Base-by-base conservation (phyloP, 2,797 vertebrate genomes). In the Sebastes iracundus region DNA sequence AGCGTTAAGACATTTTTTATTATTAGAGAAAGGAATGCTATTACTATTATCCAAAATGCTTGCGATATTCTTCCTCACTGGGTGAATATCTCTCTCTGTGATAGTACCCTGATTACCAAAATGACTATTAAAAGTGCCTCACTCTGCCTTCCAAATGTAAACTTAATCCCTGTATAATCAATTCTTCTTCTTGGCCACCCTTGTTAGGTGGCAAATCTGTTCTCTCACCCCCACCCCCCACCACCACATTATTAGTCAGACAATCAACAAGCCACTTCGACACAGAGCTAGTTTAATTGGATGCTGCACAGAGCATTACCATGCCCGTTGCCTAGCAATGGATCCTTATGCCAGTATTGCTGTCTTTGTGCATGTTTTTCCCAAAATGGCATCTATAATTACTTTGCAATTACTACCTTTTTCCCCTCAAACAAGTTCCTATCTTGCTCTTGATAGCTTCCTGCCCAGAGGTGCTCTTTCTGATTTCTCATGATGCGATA, bases 321-420 rank as follows among this genome's bases (percentile, higher is more conserved):
- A 82, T 89, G 80, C 72, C 72, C 65, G 95, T 95, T 95, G 94
- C 94, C 91, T 95, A 95, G 96, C 94, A 93, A 96, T 94, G 68
- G 52, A 68, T 83, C 86, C 61, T 79, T 79, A 75, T 82, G 82
- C 84, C 81, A 80, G 68, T 12, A 68, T 74, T 87, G 35, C 77
- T 46, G 72, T 86, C 85, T 90, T 83, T 85, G 63, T 85, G 69
- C 38, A 86, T 68, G 30, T 42, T 90, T 81, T 77, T 71, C 42
- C 63, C 53, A 76, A 92, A 89, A 91, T 79, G 56, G 70, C 52
- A 87, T 87, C 68, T 77, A 87, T 85, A 90, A 93, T 92, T 79
- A 91, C 79, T 85, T 88, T 76, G 82, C 62, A 88, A 92, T 92
- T 85, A 89, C 52, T 72, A 83, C 56, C 52, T 87, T 83, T 83